Evolutionary conservation across 2,888 invertebrate genomes (phyloP).

Genomic region (Sipha maydis): DNA sequence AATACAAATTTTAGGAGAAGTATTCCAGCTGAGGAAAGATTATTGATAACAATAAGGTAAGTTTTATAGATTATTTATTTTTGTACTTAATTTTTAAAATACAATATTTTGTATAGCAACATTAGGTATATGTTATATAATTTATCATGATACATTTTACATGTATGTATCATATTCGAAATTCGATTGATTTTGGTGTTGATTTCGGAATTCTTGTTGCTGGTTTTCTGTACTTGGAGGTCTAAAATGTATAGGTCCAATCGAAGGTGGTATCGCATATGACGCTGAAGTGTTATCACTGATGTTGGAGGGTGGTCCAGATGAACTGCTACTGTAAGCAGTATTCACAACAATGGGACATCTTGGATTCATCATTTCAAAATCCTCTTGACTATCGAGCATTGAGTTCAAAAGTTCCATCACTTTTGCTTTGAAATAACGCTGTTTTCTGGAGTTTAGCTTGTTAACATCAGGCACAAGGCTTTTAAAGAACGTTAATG

Average conservation of each 20-base stretch:
- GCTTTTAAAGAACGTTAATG: slow-evolving; percentile 55
- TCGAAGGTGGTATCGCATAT: slow-evolving; percentile 12
- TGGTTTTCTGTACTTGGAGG: slow-evolving; percentile 17
- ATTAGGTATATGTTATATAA: background rate
- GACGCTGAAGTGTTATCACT: slow-evolving; percentile 24
- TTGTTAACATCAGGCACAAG: slow-evolving; percentile 60
- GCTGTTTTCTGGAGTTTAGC: slow-evolving; percentile 34
- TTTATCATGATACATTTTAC: slow-evolving; percentile 19
- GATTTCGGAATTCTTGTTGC: slow-evolving; percentile 28
- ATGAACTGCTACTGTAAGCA: slow-evolving; percentile 14
- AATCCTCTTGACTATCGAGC: slow-evolving; percentile 55
- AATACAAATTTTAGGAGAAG: slow-evolving; percentile 20
- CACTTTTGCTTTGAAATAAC: slow-evolving; percentile 57
- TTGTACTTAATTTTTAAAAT: too few relatives aligned
- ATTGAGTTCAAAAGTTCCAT: slow-evolving; percentile 49
- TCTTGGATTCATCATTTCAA: slow-evolving; percentile 10
- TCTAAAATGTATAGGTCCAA: background rate
- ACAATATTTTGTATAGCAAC: background rate
- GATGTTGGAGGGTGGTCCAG: slow-evolving; percentile 26
- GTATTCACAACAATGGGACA: background rate
- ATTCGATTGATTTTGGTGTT: slow-evolving; percentile 10
- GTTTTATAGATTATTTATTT: slow-evolving; percentile 18
- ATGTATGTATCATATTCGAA: slow-evolving; percentile 16
- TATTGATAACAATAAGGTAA: slow-evolving; percentile 13
- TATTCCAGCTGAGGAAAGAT: slow-evolving; percentile 25